Evolutionary conservation across 2,797 vertebrate genomes (phyloP).

Genomic region (Sebastes vulpes): DNA sequence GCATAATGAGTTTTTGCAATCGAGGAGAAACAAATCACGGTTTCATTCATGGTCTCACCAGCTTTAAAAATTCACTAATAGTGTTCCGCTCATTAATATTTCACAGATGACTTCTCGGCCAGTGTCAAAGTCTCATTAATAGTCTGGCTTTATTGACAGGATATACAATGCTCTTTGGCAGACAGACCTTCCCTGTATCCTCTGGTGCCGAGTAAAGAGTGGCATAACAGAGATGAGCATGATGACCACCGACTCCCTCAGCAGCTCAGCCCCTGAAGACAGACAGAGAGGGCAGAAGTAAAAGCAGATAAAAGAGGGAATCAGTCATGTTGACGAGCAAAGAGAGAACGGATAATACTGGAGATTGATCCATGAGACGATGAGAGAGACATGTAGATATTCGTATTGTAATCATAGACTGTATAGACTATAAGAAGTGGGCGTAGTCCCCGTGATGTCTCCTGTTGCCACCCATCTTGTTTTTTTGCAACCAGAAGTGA

Average conservation of each 20-base stretch:
- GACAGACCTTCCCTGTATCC: background rate
- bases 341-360: constrained; percentile 1
- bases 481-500: too few species aligned
- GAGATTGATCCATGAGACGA: constrained; percentile 23
- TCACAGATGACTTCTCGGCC: constrained; percentile 22
- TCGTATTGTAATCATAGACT: constrained; percentile 17
- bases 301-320: constrained; percentile 13
- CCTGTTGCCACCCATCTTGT: too few species aligned
- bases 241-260: constrained; percentile 18
- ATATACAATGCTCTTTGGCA: background rate
- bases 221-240: constrained; percentile 5
- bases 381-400: constrained; percentile 15
- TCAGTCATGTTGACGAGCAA: background rate
- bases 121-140: constrained; percentile 19
- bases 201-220: background rate
- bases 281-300: background rate
- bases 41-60: background rate
- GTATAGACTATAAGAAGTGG: too few species aligned
- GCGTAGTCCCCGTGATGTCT: rapidly evolving
- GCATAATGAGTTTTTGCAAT: constrained; percentile 20
- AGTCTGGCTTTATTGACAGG: background rate
- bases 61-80: constrained; percentile 17
- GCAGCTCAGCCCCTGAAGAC: background rate
- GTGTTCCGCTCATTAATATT: constrained; percentile 27
- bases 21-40: background rate